Evolutionary conservation across 2,113 vertebrate genomes (phyloP).

Genomic region (Pseudorhombus dupliciocellatus): DNA sequence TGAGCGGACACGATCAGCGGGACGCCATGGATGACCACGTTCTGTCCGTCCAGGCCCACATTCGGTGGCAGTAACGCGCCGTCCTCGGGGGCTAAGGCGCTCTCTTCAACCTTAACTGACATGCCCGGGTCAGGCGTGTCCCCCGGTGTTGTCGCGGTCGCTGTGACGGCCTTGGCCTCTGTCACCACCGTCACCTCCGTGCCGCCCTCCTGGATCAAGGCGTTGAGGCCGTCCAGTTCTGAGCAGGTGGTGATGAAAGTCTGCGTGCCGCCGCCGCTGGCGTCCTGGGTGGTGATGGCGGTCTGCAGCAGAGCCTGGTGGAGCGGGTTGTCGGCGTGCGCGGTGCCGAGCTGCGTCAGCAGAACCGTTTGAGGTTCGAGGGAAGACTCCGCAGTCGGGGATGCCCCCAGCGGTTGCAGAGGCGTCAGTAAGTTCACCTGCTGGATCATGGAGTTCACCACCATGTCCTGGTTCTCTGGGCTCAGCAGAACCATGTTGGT

Average conservation of each 20-base stretch:
- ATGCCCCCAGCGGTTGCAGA: slow-evolving; percentile 67
- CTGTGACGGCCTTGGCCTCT: slow-evolving; percentile 74
- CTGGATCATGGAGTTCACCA: slow-evolving; percentile 86
- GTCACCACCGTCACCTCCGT: slow-evolving; percentile 92
- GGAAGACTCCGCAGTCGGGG: slow-evolving; percentile 66
- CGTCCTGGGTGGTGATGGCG: slow-evolving; percentile 67
- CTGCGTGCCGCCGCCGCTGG: slow-evolving; percentile 65
- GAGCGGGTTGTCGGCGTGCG: slow-evolving; percentile 59
- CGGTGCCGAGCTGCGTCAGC: slow-evolving; percentile 79
- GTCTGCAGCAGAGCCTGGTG: slow-evolving; percentile 85
- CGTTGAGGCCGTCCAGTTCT: slow-evolving; percentile 91
- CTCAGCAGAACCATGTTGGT: slow-evolving; percentile 78
- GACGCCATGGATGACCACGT: slow-evolving; percentile 78
- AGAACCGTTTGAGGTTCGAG: slow-evolving; percentile 82
- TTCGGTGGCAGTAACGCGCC: slow-evolving; percentile 65
- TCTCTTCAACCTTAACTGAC: slow-evolving; percentile 1
- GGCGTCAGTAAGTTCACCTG: slow-evolving; percentile 90
- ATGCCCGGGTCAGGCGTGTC: slow-evolving; percentile 77
- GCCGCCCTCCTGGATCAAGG: slow-evolving; percentile 91
- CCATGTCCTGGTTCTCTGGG: slow-evolving; percentile 79
- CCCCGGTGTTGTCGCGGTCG: slow-evolving; percentile 45
- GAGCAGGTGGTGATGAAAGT: slow-evolving; percentile 90
- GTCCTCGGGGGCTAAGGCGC: slow-evolving; percentile 38
- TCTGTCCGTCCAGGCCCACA: slow-evolving; percentile 70
- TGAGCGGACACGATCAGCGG: slow-evolving; percentile 73